These are phyloP conservation scores for Griposia aprilina DNA, from an alignment of 2,888 invertebrate species.

Conservation along the genomic window DNA sequence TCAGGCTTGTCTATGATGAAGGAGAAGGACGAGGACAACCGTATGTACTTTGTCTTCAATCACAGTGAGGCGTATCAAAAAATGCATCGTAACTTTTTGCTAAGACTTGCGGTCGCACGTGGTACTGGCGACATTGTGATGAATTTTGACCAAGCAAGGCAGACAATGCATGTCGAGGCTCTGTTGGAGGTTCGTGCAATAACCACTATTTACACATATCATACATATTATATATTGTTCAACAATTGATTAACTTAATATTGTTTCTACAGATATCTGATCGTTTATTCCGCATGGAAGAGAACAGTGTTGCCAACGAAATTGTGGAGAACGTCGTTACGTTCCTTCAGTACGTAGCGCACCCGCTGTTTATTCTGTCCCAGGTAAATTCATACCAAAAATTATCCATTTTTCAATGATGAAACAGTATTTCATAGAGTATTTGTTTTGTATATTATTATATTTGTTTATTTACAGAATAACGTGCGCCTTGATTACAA, in stretches of 20 bases:
- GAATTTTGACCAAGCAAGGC: conserved; percentile 50
- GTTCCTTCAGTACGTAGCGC: conserved; percentile 75
- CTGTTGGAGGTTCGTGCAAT: conserved; percentile 74
- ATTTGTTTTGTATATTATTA: conserved; percentile 16
- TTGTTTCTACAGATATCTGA: conserved; percentile 73
- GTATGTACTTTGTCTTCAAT: conserved; percentile 72
- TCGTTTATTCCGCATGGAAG: conserved; percentile 73
- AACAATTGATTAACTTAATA: background rate
- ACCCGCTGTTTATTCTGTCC: conserved; percentile 75
- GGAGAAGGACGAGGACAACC: conserved; percentile 52
- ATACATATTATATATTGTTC: background rate
- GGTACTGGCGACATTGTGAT: conserved; percentile 1
- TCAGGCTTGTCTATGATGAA: conserved; percentile 77
- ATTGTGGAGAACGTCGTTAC: conserved; percentile 75
- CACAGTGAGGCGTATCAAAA: conserved; percentile 73
- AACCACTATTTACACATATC: background rate
- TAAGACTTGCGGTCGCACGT: background rate
- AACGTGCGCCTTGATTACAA: conserved; percentile 77
- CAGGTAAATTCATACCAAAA: conserved; percentile 68
- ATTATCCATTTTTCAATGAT: background rate
- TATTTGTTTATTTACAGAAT: conserved; percentile 74
- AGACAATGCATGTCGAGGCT: conserved; percentile 74
- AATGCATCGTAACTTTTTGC: conserved; percentile 66
- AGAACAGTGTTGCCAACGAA: conserved; percentile 69
- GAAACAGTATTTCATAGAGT: background rate